These are phyloP conservation scores for Thripadectes ignobilis DNA, from an alignment of 2,797 vertebrate genomes.

Conservation along the genomic window DNA sequence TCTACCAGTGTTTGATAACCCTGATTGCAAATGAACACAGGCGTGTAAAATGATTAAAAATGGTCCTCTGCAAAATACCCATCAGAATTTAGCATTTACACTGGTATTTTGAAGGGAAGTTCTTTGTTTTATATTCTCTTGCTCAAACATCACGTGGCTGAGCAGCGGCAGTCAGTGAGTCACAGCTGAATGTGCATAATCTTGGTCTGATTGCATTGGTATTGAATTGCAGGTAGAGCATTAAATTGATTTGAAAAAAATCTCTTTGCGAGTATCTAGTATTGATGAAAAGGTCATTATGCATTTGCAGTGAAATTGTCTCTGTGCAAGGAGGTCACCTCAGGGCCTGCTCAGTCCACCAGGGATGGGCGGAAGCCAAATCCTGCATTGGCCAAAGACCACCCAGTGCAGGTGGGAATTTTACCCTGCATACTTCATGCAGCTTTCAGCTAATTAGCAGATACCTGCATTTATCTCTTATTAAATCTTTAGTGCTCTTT, in stretches of 20 bases:
- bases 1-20: neutral
- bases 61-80: neutral
- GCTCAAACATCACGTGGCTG: neutral
- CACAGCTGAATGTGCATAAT: neutral
- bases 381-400: neutral
- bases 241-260: conserved; percentile 13
- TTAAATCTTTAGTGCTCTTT: conserved; percentile 11
- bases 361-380: neutral
- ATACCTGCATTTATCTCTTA: conserved; percentile 15
- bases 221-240: conserved; percentile 45
- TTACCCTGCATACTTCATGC: neutral
- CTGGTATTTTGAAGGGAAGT: neutral
- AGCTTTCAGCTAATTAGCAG: conserved; percentile 7
- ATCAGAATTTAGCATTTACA: neutral
- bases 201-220: conserved; percentile 20
- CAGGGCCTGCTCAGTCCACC: neutral
- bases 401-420: neutral
- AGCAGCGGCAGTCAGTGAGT: neutral
- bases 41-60: neutral
- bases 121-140: neutral
- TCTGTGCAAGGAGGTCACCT: neutral
- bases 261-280: neutral
- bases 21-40: neutral
- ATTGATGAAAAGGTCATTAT: conserved; percentile 30
- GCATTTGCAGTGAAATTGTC: neutral